Base-by-base conservation (phyloP, 2,888 invertebrate genomes). In the Phaedon cochleariae region DNA sequence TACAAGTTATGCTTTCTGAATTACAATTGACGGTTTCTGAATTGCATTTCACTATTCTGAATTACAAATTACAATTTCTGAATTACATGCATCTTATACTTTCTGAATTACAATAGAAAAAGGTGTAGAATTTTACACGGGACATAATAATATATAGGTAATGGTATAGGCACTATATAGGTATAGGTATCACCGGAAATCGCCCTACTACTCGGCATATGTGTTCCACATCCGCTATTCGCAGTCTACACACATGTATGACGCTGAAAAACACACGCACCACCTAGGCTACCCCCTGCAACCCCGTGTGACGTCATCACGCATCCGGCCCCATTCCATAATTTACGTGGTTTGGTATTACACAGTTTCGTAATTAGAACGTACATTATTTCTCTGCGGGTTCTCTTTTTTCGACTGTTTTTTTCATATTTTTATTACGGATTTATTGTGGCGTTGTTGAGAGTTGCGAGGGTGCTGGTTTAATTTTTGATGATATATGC, bases 171-270 rank as follows among this genome's bases (percentile, higher is more conserved):
- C n/a, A n/a, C n/a, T n/a, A n/a, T 4, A 41, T 41, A 41, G 41
- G 12, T 12, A 15, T n/a, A 41, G 41, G 41, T 41, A 41, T 41
- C 41, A 41, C 41, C 41, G 41, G 41, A 41, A 41, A 41, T 15
- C 41, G 41, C 41, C 41, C 41, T n/a, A 41, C 41, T 10, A 41
- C 41, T 41, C 82, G 77, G 77, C 82, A 83, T 82, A 80, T 82
- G 82, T 78, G 80, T 53, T 74, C 77, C 77, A 78, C 80, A 81
- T 82, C 81, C 83, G 80, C 75, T 41, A 15, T 41, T 41, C 41
- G n/a, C 41, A 41, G 41, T n/a, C 75, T 73, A 73, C 75, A 59
- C 65, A 57, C 57, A 57, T 69, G 65, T 67, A 68, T 67, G 65
- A 65, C 65, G 69, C 59, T 64, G 65, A 67, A 58, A 60, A 51